Percentiles rank a stretch among this genome's conserved stretches.
Conservation (phyloP, 2,888 invertebrate genomes). For the Drosophila ustulata region DNA sequence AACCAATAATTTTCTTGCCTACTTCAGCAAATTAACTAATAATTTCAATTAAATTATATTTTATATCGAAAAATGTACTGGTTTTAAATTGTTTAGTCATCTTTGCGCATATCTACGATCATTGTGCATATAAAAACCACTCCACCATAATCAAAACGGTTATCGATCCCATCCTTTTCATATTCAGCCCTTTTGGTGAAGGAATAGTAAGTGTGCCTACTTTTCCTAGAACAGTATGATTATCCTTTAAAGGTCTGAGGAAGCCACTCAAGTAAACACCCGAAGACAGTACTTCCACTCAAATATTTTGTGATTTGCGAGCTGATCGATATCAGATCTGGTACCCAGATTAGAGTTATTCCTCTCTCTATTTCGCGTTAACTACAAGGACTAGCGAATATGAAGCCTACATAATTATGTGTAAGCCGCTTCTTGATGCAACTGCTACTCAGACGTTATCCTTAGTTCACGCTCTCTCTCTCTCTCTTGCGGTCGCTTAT, state of each 20-base stretch:
- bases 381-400: conserved; percentile 23
- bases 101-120: background rate
- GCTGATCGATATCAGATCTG: conserved; percentile 31
- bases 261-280: conserved; percentile 39
- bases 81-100: background rate
- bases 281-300: conserved; percentile 2
- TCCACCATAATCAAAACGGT: conserved; percentile 7
- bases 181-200: background rate
- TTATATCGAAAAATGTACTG: too few relatives aligned
- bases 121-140: conserved; percentile 1
- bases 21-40: too few relatives aligned
- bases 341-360: conserved; percentile 30
- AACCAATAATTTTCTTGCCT: too few relatives aligned
- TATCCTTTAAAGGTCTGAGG: conserved; percentile 14
- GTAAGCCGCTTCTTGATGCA: conserved; percentile 35
- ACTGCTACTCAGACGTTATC: conserved; percentile 5
- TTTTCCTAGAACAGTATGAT: conserved; percentile 28
- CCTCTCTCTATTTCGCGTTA: conserved; percentile 33
- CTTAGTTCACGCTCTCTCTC: background rate
- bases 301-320: background rate
- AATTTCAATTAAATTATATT: too few relatives aligned
- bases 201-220: background rate
- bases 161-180: conserved; percentile 15
- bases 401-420: conserved; percentile 50
- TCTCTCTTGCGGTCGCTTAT: background rate